Evolutionary conservation across 1,140 invertebrate species (phyloP).

Genomic region (Macrotrachela quadricornifera): DNA sequence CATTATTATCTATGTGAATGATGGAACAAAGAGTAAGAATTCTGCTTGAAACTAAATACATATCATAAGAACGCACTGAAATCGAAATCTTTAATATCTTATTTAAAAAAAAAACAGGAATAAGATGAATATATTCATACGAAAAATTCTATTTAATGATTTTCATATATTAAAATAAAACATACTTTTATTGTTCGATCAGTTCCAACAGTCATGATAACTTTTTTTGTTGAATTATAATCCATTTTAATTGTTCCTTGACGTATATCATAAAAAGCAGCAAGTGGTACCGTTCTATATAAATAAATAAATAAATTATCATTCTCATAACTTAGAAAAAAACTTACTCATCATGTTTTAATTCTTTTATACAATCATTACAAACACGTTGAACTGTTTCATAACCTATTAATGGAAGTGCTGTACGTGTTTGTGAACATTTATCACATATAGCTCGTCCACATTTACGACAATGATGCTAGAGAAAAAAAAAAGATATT

Average conservation of each 20-base stretch:
- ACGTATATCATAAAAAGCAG: conserved; percentile 4
- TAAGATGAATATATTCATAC: too few species aligned
- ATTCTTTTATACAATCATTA: conserved; percentile 46
- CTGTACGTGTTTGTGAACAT: conserved; percentile 64
- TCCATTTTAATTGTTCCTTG: neutral
- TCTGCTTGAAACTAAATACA: too few species aligned
- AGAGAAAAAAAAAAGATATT: conserved; percentile 8
- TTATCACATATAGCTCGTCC: conserved; percentile 65
- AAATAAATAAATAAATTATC: too few species aligned
- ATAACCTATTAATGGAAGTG: conserved; percentile 83
- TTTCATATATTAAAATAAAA: neutral
- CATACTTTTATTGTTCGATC: conserved; percentile 3
- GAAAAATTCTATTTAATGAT: too few species aligned
- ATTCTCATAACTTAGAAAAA: too few species aligned
- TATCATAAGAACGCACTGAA: too few species aligned
- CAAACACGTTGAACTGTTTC: conserved; percentile 91
- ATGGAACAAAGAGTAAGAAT: too few species aligned
- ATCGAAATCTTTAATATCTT: too few species aligned
- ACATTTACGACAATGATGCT: conserved; percentile 45
- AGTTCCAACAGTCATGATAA: conserved; percentile 4
- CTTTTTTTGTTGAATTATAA: conserved; percentile 3
- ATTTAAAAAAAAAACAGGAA: too few species aligned
- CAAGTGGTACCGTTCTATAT: conserved; percentile 1
- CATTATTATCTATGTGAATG: too few species aligned
- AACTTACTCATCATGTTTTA: conserved; percentile 2